Base-by-base conservation (phyloP, 1,140 invertebrate species). In the Achroia grisella region DNA sequence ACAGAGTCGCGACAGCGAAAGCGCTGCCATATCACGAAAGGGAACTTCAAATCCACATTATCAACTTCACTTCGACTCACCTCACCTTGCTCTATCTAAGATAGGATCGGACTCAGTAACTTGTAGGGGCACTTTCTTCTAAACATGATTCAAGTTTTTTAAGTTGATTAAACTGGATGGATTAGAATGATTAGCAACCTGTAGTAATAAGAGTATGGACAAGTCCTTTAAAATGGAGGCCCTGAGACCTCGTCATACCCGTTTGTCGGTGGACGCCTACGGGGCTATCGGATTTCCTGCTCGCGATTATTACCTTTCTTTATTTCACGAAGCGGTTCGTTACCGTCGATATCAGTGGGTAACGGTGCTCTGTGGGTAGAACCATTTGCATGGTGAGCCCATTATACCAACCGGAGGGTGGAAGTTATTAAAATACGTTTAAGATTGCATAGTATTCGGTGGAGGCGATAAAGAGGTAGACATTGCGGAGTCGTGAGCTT, bases 361-460 rank as follows among this genome's bases (percentile, higher is more conserved):
- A 77, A 79, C 75, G 71, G 71, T 69, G 60, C 51, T 48, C 46
- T 44, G 52, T 64, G 62, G 61, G 56, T 59, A 60, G 54, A 58
- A 50, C 64, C 56, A 77, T 82, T 82, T 79, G 78, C 78, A 77
- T 82, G 70, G 62, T 62, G 60, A 52, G 59, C 56, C 65, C 60
- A 74, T 74, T 75, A 75, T 51, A 56, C 56, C 48, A 48, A 66
- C 61, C 53, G 62, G 59, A 52, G 62, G 62, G 69, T 66, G 59
- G 68, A 76, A 66, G 68, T 74, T 79, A 74, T 74, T 82, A 72
- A 79, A 79, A 77, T 72, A 70, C 65, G 56, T 73, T 75, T 75
- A 75, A 78, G 70, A 73, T 73, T 52, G 64, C 50, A 62, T 56
- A 47, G 66, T 56, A 70, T 69, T 75, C 52, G 68, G 62, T 41